Evolutionary conservation across 1,140 invertebrate species (phyloP).

Genomic region (Meteorus sp.): DNA sequence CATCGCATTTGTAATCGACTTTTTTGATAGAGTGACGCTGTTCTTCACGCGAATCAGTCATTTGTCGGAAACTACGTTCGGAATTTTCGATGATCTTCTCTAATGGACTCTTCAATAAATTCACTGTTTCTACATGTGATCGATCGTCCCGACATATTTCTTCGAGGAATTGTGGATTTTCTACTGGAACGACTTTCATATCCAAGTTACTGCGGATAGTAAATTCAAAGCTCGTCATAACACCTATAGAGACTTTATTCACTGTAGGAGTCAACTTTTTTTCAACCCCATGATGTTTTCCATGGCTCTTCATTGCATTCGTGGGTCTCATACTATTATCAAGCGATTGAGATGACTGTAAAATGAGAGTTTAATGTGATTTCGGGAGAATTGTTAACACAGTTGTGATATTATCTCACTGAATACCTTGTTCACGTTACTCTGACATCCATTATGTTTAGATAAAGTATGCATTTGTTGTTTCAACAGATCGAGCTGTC

Average conservation of each 20-base stretch:
- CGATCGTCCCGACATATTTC: neutral
- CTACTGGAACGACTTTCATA: neutral
- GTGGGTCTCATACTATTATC: neutral
- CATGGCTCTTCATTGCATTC: neutral
- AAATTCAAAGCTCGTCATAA: conserved; percentile 73
- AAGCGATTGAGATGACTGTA: neutral
- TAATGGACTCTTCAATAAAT: conserved; percentile 34
- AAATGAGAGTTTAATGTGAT: neutral
- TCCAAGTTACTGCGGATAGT: conserved; percentile 46
- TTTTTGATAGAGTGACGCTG: conserved; percentile 61
- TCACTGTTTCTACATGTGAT: neutral
- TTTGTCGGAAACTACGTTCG: conserved; percentile 28
- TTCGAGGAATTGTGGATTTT: neutral
- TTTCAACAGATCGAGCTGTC: neutral
- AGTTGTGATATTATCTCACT: neutral
- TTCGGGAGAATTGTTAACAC: neutral
- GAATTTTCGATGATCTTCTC: conserved; percentile 55
- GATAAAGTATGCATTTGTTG: too few species aligned
- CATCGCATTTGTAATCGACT: conserved; percentile 61
- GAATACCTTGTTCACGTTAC: neutral
- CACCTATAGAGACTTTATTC: conserved; percentile 69
- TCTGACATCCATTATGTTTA: too few species aligned
- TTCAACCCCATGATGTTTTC: neutral
- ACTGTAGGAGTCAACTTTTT: conserved; percentile 32
- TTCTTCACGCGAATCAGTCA: neutral